A percentile compares a stretch with the other conserved stretches of the same genome.
Evolutionary conservation across 2,113 vertebrate genomes (phyloP).

Genomic region (Coptodon bakossiorum): DNA sequence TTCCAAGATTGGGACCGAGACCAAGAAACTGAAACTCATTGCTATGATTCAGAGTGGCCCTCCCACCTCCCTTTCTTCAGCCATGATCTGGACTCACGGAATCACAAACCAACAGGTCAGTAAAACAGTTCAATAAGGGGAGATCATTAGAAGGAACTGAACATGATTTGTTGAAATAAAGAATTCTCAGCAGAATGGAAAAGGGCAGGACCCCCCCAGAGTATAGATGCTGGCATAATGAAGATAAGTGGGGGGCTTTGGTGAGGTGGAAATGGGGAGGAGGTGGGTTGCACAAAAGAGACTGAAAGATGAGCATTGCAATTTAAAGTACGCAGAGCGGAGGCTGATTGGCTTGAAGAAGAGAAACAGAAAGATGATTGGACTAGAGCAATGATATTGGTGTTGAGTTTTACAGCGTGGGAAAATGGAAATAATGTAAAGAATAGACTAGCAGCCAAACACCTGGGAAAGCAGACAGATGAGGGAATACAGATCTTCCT

Average conservation of each 20-base stretch:
- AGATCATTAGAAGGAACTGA: neutral
- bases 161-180: accelerated
- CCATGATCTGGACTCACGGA: slow-evolving; percentile 55
- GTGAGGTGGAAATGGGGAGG: neutral
- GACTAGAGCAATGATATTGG: accelerated
- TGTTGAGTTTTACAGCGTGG: neutral
- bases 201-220: accelerated
- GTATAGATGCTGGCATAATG: accelerated
- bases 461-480: too few relatives aligned
- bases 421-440: neutral
- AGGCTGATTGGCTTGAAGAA: neutral
- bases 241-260: neutral
- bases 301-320: neutral
- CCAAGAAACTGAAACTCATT: slow-evolving; percentile 60
- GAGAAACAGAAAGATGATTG: neutral
- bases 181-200: neutral
- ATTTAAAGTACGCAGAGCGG: neutral
- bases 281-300: neutral
- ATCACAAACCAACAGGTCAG: slow-evolving; percentile 44
- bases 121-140: accelerated
- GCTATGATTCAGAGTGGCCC: slow-evolving; percentile 75
- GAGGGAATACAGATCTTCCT: too few relatives aligned
- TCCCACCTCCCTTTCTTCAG: slow-evolving; percentile 65
- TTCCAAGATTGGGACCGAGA: slow-evolving; percentile 78
- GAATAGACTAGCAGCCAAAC: too few relatives aligned